These are phyloP conservation scores for Serranus cabrilla DNA, from an alignment of 2,797 vertebrate species.

Conservation along the genomic window DNA sequence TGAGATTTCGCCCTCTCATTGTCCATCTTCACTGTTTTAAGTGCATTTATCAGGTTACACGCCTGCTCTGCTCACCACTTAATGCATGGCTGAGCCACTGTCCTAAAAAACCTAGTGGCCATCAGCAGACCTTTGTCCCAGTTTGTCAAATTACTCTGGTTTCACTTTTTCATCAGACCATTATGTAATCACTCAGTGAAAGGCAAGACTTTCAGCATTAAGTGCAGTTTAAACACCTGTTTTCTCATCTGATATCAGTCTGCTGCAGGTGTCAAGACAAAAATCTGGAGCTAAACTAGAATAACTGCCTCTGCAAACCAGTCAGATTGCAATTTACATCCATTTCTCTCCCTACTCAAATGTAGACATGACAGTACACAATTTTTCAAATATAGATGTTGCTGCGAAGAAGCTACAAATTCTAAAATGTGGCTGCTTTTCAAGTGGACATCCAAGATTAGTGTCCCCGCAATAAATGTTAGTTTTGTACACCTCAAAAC, in stretches of 20 bases:
- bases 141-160: slow-evolving; percentile 65
- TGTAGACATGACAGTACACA: too few relatives aligned
- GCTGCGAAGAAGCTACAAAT: too few relatives aligned
- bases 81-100: slow-evolving; percentile 72
- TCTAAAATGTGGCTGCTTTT: too few relatives aligned
- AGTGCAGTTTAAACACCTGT: slow-evolving; percentile 19
- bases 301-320: too few relatives aligned
- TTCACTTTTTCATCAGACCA: slow-evolving; percentile 50
- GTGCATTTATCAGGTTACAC: slow-evolving; percentile 84
- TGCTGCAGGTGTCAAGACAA: slow-evolving; percentile 1
- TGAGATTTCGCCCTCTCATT: slow-evolving; percentile 80
- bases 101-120: slow-evolving; percentile 71
- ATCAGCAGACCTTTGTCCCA: slow-evolving; percentile 70
- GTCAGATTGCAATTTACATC: too few relatives aligned
- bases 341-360: too few relatives aligned
- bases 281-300: slow-evolving; percentile 15
- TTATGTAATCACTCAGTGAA: slow-evolving; percentile 49
- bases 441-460: too few relatives aligned
- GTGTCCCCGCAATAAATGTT: too few relatives aligned
- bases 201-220: not conserved
- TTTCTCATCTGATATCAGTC: slow-evolving; percentile 25
- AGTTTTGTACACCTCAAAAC: too few relatives aligned
- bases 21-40: slow-evolving; percentile 83
- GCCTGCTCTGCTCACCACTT: slow-evolving; percentile 65
- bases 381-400: too few relatives aligned